Conservation (phyloP, 2,888 invertebrate species). For the Ferrisia virgata region DNA sequence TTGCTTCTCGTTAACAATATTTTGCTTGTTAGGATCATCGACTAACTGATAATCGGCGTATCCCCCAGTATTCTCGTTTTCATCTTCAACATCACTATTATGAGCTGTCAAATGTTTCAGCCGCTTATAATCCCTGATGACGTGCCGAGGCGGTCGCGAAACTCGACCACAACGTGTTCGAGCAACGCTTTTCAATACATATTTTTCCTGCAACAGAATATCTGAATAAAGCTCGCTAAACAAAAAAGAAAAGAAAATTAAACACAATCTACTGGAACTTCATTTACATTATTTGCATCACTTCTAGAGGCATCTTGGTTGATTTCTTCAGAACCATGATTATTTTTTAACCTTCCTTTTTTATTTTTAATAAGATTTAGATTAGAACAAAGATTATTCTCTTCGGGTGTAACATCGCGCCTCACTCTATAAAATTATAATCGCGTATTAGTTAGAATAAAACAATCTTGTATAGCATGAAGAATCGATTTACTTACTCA, state of each 20-base stretch:
- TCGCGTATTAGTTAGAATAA: not conserved
- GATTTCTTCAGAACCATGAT: not conserved
- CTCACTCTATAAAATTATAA: constrained; percentile 20
- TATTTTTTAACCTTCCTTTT: not conserved
- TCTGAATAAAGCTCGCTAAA: not conserved
- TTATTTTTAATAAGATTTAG: not conserved
- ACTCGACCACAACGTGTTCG: constrained; percentile 59
- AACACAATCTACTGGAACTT: not conserved
- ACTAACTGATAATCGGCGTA: constrained; percentile 14
- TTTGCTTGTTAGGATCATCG: constrained; percentile 16
- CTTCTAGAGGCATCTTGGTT: not conserved
- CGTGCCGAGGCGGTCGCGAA: constrained; percentile 61
- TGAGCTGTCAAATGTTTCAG: not conserved
- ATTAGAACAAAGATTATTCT: not conserved
- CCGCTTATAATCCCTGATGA: constrained; percentile 58
- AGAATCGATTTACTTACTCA: constrained; percentile 22
- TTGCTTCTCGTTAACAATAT: not conserved
- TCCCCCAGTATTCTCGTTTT: constrained; percentile 32
- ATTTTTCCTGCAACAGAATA: not conserved
- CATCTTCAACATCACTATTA: constrained; percentile 32
- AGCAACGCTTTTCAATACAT: constrained; percentile 27
- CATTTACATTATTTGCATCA: not conserved
- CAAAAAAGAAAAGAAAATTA: not conserved
- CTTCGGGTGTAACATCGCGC: not conserved
- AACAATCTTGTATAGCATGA: not conserved